Evolutionary conservation across 2,113 vertebrate species (phyloP), one percentile per base, ranked within the genome.

Genomic region (Coptodon rendalli): DNA sequence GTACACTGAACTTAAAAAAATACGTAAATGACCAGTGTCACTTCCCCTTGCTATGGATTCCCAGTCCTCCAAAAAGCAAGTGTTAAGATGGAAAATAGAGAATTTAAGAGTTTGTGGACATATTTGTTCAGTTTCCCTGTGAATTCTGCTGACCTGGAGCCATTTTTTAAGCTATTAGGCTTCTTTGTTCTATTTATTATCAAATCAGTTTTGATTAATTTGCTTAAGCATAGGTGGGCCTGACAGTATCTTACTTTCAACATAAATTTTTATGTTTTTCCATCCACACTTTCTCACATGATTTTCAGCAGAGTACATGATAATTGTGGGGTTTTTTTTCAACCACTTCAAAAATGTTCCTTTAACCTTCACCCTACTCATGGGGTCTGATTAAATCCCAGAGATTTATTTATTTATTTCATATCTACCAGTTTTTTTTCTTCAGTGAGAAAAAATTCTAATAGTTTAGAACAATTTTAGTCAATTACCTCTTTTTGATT

Each of bases 141-240:
- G 7, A 6, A 71, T 27, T 43, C 66, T 71, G 66, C 66, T 27
- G 38, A 16, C n/a, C 66, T 16, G 38, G 7, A 27, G 66, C 38
- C 0, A 1, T 71, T 24, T 71, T 43, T 7, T 8, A 1, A 73
- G 3, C 8, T 43, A 9, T 73, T 68, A 40, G 11, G 11, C 34
- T 40, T 45, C 38, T 16, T 43, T 43, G 38, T 27, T 43, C 38
- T 43, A 73, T 73, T 43, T 45, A 71, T 71, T 71, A 73, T 73
- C 0, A 73, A 16, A 24, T 24, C 38, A 10, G 7, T 43, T 43
- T 73, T 73, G n/a, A 43, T 43, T 43, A 43, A 27, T 73, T 73
- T 45, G 66, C 66, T 12, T 43, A 73, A 45, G 38, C 38, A 45
- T 43, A 45, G 36, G 13, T 73, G 2, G 66, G 1, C 16, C 24